Percentiles rank a stretch among this genome's conserved stretches.
phyloP scores from a whole-genome alignment of 2,797 vertebrate species.

The Gadopsis bispinosus region DNA sequence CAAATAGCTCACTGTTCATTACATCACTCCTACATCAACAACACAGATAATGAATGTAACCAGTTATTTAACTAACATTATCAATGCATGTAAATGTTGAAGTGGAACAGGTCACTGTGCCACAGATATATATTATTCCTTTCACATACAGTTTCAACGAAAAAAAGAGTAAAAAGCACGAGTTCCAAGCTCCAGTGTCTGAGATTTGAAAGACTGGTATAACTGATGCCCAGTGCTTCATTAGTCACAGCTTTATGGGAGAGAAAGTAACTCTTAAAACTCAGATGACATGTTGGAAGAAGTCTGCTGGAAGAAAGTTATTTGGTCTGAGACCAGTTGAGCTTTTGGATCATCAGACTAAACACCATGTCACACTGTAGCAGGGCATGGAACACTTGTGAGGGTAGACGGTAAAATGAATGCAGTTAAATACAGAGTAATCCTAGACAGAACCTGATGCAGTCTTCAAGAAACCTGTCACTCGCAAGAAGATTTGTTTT shows the following conservation, averaged over 20 bases:
- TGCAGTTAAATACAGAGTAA: background rate
- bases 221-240: no score
- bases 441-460: background rate
- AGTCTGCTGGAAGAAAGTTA: no score
- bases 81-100: constrained; percentile 11
- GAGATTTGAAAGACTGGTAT: no score
- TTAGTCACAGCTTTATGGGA: no score
- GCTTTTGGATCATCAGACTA: background rate
- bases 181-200: no score
- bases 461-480: background rate
- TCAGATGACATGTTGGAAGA: no score
- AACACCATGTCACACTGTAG: background rate
- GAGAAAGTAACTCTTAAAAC: no score
- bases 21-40: constrained; percentile 7
- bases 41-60: background rate
- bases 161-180: background rate
- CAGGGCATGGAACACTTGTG: background rate
- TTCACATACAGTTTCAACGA: constrained; percentile 1
- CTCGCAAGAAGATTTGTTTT: background rate
- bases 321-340: background rate
- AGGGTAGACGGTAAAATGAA: background rate
- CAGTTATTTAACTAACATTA: background rate
- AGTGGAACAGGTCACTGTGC: background rate
- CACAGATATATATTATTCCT: background rate
- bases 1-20: constrained; percentile 10